Evolutionary conservation across 2,888 invertebrate genomes (phyloP).

Genomic region (Calameuta pallipes): DNA sequence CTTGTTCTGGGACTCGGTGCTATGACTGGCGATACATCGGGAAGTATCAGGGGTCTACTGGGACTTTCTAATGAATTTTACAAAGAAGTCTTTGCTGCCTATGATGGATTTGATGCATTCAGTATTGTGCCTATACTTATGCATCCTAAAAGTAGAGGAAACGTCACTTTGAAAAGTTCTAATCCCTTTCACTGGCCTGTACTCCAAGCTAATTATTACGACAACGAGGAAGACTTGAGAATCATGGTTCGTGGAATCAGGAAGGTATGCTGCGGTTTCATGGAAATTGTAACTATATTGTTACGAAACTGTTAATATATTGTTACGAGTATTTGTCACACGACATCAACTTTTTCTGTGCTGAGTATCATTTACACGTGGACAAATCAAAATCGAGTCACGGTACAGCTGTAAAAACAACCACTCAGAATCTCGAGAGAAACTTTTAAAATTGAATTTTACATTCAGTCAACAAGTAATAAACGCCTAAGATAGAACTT

Average conservation of each 20-base stretch:
- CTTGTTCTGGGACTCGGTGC: constrained; percentile 83
- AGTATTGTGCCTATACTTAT: constrained; percentile 80
- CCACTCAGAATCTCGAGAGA: not conserved
- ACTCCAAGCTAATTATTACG: constrained; percentile 86
- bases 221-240: constrained; percentile 77
- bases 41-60: constrained; percentile 73
- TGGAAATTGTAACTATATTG: no score
- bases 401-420: not conserved
- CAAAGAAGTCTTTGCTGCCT: constrained; percentile 69
- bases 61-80: constrained; percentile 75
- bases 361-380: not conserved
- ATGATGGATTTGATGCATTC: constrained; percentile 71
- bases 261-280: constrained; percentile 67
- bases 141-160: constrained; percentile 80
- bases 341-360: not conserved
- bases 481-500: no score
- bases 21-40: constrained; percentile 78
- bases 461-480: no score
- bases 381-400: not conserved
- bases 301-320: no score
- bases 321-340: not conserved
- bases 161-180: constrained; percentile 75
- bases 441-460: not conserved
- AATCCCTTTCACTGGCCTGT: constrained; percentile 82
- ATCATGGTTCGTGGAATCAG: constrained; percentile 81